phyloP scores from a whole-genome alignment of 2,113 vertebrate species.

The Rhizomys pruinosus region DNA sequence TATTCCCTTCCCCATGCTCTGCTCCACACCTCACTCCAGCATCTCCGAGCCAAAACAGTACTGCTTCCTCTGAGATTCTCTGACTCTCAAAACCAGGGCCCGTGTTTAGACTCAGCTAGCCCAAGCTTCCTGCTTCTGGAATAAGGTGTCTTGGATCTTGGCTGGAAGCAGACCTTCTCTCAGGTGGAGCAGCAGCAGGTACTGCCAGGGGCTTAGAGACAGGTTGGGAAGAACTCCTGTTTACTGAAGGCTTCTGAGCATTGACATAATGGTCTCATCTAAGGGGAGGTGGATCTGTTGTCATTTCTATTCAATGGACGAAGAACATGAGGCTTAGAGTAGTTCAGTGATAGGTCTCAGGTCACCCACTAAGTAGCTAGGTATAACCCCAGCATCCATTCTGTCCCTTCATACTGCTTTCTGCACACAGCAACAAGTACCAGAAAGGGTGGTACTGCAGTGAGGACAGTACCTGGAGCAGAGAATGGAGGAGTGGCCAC shows the following conservation, averaged over 20 bases:
- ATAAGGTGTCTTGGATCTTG: neutral
- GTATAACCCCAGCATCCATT: neutral
- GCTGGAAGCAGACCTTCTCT: neutral
- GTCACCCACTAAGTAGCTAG: neutral
- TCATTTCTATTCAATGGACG: neutral
- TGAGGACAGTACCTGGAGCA: neutral
- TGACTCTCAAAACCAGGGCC: neutral
- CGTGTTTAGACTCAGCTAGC: neutral
- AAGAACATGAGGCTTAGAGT: constrained; percentile 28
- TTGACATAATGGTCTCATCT: neutral
- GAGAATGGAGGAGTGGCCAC: neutral
- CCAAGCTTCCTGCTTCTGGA: neutral
- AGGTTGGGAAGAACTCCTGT: neutral
- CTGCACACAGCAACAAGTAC: neutral
- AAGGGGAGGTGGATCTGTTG: neutral
- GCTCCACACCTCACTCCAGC: neutral
- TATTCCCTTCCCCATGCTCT: neutral
- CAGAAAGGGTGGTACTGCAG: neutral
- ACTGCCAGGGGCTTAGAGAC: neutral
- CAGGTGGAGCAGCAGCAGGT: neutral
- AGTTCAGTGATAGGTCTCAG: neutral
- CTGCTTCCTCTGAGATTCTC: neutral
- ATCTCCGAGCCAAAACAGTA: neutral
- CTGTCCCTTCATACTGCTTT: neutral
- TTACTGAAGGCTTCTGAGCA: neutral